Conservation (phyloP, 2,888 invertebrate species). For the Plagodis dolabraria region DNA sequence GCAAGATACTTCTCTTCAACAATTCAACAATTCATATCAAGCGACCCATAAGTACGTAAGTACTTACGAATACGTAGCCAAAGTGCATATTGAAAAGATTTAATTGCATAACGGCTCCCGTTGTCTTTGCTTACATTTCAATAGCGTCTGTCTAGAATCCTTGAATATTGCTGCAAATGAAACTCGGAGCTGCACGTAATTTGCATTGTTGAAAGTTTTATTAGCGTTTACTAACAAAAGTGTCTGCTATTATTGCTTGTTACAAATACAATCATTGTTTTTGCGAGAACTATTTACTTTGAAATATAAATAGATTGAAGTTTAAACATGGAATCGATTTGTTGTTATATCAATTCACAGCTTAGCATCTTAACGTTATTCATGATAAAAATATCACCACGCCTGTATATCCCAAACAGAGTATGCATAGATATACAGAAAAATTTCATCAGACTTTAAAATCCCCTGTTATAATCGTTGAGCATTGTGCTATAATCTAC, state of each 20-base stretch:
- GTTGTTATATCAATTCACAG: too few species aligned
- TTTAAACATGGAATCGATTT: too few species aligned
- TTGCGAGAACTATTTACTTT: not conserved
- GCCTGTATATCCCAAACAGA: too few species aligned
- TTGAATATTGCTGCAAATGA: slow-evolving; percentile 20
- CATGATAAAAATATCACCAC: too few species aligned
- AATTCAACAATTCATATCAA: slow-evolving; percentile 45
- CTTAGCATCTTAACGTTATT: too few species aligned
- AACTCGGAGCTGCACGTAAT: slow-evolving; percentile 13
- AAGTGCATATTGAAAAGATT: slow-evolving; percentile 41
- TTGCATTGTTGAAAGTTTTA: slow-evolving; percentile 23
- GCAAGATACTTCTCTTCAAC: too few species aligned
- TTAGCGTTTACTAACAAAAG: slow-evolving; percentile 14
- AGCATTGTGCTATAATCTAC: too few species aligned
- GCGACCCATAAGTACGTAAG: too few species aligned
- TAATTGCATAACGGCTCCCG: slow-evolving; percentile 48
- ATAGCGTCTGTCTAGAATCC: slow-evolving; percentile 26
- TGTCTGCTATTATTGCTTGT: slow-evolving; percentile 5
- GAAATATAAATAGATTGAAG: too few species aligned
- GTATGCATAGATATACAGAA: too few species aligned
- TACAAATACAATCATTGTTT: not conserved
- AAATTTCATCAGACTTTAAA: too few species aligned
- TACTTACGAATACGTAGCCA: slow-evolving; percentile 1
- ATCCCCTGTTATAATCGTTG: too few species aligned
- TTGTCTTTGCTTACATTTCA: slow-evolving; percentile 38